Conservation (phyloP, 1,140 invertebrate genomes). For the Hirudo medicinalis region DNA sequence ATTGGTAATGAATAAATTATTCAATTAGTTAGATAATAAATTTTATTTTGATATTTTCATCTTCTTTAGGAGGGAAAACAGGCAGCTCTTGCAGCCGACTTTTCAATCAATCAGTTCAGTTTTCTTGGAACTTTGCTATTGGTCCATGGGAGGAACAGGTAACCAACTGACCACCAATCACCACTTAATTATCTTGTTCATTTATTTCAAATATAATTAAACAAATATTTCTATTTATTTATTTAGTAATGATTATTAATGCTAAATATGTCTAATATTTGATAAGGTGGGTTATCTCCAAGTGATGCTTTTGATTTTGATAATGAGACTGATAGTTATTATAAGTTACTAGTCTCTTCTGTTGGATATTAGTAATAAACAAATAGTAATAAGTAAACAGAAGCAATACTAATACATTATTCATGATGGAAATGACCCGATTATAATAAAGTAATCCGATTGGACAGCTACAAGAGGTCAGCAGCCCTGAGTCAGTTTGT, state of each 20-base stretch:
- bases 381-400: background rate
- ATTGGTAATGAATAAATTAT: too few species aligned
- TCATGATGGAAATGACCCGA: background rate
- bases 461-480: constrained; percentile 75
- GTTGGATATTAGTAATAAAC: background rate
- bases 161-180: background rate
- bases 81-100: constrained; percentile 95
- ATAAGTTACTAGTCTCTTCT: too few species aligned
- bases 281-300: too few species aligned
- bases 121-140: constrained; percentile 68
- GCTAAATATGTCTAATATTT: too few species aligned
- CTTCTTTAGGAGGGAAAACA: constrained; percentile 80
- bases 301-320: too few species aligned
- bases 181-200: background rate
- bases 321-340: too few species aligned
- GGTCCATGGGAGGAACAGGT: constrained; percentile 76
- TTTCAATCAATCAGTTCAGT: constrained; percentile 85
- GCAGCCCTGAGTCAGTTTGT: constrained; percentile 93
- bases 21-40: constrained; percentile 13
- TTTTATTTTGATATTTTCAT: constrained; percentile 15
- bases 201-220: background rate
- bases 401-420: background rate
- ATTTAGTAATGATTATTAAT: too few species aligned
- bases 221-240: too few species aligned
- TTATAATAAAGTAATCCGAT: constrained; percentile 5